Percentiles rank a stretch among this genome's conserved stretches.
Evolutionary conservation across 2,888 invertebrate species (phyloP).

Genomic region (Eupithecia dodoneata): DNA sequence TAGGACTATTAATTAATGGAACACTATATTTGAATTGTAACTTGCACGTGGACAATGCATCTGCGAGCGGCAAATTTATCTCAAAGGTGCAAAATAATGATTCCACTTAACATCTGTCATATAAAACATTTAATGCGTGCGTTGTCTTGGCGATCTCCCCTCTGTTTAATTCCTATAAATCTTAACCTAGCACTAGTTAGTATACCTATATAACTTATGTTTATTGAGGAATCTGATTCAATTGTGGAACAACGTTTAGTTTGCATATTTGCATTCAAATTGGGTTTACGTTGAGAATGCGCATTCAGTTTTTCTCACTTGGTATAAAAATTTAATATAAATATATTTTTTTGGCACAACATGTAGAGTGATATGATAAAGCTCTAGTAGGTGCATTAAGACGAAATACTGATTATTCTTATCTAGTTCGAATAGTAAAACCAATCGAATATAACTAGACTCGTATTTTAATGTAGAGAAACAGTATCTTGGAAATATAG

Average conservation of each 20-base stretch:
- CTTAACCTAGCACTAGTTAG: constrained; percentile 54
- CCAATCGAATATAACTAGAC: not conserved
- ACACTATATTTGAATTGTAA: constrained; percentile 30
- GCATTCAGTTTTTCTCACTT: too few species aligned
- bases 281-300: too few species aligned
- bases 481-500: not conserved
- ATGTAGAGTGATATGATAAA: too few species aligned
- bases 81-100: constrained; percentile 56
- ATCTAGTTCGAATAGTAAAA: not conserved
- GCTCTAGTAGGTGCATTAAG: too few species aligned
- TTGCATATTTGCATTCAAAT: not conserved
- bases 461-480: not conserved
- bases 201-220: constrained; percentile 42
- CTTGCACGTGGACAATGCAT: constrained; percentile 37
- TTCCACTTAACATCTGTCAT: constrained; percentile 60
- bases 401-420: too few species aligned
- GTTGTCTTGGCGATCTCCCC: constrained; percentile 61
- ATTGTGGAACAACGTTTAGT: not conserved
- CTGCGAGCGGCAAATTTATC: constrained; percentile 62
- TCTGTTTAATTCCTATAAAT: constrained; percentile 66
- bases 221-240: constrained; percentile 40
- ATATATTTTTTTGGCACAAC: not conserved
- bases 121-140: constrained; percentile 71
- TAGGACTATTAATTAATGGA: constrained; percentile 16
- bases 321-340: too few species aligned